These are phyloP conservation scores for Aulostomus chinensis DNA, from an alignment of 2,797 vertebrate genomes.

Conservation along the genomic window DNA sequence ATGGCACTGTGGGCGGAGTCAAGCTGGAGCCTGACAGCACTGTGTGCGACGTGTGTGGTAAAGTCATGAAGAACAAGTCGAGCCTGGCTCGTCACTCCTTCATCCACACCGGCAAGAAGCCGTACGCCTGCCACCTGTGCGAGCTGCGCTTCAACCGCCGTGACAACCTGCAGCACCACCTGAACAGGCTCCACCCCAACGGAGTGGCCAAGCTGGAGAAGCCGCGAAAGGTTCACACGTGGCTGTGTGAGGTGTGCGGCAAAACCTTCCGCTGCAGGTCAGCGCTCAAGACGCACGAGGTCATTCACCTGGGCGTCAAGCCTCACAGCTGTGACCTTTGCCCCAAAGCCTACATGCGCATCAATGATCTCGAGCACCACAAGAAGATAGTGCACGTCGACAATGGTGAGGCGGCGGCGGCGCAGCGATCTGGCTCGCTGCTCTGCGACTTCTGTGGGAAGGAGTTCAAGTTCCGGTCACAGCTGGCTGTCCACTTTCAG, in stretches of 20 bases:
- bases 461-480: slow-evolving; percentile 61
- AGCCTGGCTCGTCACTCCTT: slow-evolving; percentile 68
- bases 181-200: slow-evolving; percentile 50
- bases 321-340: slow-evolving; percentile 62
- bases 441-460: slow-evolving; percentile 67
- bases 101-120: slow-evolving; percentile 69
- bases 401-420: background rate
- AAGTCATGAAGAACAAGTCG: slow-evolving; percentile 70
- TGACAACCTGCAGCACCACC: slow-evolving; percentile 68
- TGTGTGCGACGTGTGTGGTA: slow-evolving; percentile 63
- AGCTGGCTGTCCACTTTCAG: slow-evolving; percentile 62
- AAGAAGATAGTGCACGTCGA: slow-evolving; percentile 39
- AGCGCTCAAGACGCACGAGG: slow-evolving; percentile 57
- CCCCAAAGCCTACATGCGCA: slow-evolving; percentile 70
- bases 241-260: slow-evolving; percentile 63
- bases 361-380: slow-evolving; percentile 68
- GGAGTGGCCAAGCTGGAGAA: slow-evolving; percentile 32
- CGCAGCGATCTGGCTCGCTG: slow-evolving; percentile 22
- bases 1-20: slow-evolving; percentile 12
- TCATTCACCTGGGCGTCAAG: slow-evolving; percentile 64
- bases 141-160: slow-evolving; percentile 66
- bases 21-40: slow-evolving; percentile 55
- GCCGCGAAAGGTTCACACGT: slow-evolving; percentile 27
- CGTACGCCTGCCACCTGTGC: slow-evolving; percentile 60
- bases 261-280: slow-evolving; percentile 68